Evolutionary conservation across 2,888 invertebrate genomes (phyloP), one percentile per base, ranked within the genome.

Genomic region (Seira ritae): DNA sequence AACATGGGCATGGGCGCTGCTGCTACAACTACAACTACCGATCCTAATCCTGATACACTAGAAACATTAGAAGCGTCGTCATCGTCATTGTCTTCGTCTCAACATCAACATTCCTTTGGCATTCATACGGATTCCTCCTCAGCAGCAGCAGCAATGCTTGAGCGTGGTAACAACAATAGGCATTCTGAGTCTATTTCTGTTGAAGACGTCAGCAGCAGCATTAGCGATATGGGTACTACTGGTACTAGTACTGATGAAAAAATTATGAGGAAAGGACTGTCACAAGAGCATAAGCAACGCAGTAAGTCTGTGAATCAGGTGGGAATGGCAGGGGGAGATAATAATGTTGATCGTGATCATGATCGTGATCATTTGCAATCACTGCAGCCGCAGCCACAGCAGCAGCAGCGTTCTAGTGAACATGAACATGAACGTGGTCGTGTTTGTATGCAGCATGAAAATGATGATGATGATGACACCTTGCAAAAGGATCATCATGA

Each of bases 231-330:
- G 67, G 17, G 50, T 23, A 67, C 67, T 10, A 22, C 3, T 12
- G n/a, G n/a, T n/a, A n/a, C n/a, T n/a, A n/a, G n/a, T n/a, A n/a
- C n/a, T n/a, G n/a, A n/a, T n/a, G n/a, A 42, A 12, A 12, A 12
- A 42, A 42, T 42, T 10, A 12, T 42, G 46, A 6, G 4, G 60
- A 71, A 42, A 65, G 78, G 46, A 71, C 50, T 66, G n/a, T 71
- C 12, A 42, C 37, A 62, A 50, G 71, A 20, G 37, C 66, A 71
- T 74, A 60, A 23, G 22, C 42, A 75, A 66, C 75, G 69, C 55
- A 37, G 69, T 23, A 71, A 81, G 75, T 69, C 71, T 55, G 46
- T 76, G 74, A 71, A 68, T 50, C 82, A 85, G 82, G 85, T 79
- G 72, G 55, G 42, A 42, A 42, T n/a, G n/a, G n/a, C n/a, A n/a